These are phyloP conservation scores for Microdon myrmicae DNA, from an alignment of 2,888 invertebrate species.

Conservation along the genomic window DNA sequence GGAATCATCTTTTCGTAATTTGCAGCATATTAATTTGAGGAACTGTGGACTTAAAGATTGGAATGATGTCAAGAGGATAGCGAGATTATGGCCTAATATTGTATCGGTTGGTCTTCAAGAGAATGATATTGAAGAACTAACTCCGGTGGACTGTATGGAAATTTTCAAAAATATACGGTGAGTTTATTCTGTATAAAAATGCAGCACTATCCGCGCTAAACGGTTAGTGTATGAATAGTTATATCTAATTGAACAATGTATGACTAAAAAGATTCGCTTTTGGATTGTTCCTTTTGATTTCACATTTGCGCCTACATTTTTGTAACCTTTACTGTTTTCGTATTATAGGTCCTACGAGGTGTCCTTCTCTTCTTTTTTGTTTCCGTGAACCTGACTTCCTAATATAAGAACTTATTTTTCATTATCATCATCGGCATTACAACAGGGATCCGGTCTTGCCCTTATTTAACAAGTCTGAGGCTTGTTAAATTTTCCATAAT, in stretches of 20 bases:
- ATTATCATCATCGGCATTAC: no score
- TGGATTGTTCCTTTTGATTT: no score
- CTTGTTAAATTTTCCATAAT: no score
- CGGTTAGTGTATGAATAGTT: background rate
- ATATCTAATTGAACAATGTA: background rate
- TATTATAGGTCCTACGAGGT: no score
- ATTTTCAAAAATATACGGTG: constrained; percentile 62
- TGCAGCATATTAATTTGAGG: constrained; percentile 63
- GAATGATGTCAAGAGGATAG: constrained; percentile 75
- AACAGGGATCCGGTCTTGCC: no score
- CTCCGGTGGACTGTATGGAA: constrained; percentile 66
- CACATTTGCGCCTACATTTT: no score
- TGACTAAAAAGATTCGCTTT: background rate
- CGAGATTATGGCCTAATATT: constrained; percentile 78
- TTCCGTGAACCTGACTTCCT: no score
- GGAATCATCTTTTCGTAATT: constrained; percentile 60
- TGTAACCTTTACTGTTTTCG: no score
- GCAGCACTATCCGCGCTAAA: background rate
- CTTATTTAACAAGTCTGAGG: no score
- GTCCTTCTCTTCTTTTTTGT: no score
- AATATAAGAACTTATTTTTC: no score
- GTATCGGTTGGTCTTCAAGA: constrained; percentile 77
- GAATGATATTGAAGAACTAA: constrained; percentile 75
- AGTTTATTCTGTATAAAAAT: background rate
- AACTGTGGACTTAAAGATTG: constrained; percentile 77